Conservation (phyloP, 2,797 vertebrate species). For the Sebastiscus albofasciatus region DNA sequence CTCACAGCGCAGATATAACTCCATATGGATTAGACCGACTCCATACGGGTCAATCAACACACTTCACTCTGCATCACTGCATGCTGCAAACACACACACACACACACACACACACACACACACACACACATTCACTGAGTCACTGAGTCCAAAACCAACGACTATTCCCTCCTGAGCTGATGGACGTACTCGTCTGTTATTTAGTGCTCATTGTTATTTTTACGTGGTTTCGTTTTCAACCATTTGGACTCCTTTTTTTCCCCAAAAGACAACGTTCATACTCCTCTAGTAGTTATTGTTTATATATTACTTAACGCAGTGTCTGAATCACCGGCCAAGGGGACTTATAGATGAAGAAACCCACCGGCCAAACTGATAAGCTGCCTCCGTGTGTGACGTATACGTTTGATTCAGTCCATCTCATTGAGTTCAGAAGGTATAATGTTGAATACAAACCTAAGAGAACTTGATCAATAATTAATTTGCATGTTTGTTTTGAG, state of each 20-base stretch:
- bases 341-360: no score
- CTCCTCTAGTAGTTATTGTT: background rate
- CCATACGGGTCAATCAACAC: slow-evolving; percentile 54
- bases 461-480: no score
- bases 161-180: background rate
- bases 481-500: no score
- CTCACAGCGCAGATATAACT: slow-evolving; percentile 49
- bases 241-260: background rate
- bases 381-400: no score
- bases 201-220: background rate
- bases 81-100: slow-evolving; percentile 15
- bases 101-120: background rate
- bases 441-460: no score
- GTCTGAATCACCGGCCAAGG: no score
- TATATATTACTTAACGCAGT: no score
- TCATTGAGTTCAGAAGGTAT: no score
- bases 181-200: background rate
- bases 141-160: background rate
- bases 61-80: slow-evolving; percentile 47
- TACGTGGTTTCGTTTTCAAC: background rate
- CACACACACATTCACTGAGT: background rate
- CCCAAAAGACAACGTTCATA: background rate
- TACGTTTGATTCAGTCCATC: no score
- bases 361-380: no score
- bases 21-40: slow-evolving; percentile 54